Percentiles rank a stretch among this genome's conserved stretches.
phyloP scores from a whole-genome alignment of 2,797 vertebrate genomes.

The Allobates femoralis region DNA sequence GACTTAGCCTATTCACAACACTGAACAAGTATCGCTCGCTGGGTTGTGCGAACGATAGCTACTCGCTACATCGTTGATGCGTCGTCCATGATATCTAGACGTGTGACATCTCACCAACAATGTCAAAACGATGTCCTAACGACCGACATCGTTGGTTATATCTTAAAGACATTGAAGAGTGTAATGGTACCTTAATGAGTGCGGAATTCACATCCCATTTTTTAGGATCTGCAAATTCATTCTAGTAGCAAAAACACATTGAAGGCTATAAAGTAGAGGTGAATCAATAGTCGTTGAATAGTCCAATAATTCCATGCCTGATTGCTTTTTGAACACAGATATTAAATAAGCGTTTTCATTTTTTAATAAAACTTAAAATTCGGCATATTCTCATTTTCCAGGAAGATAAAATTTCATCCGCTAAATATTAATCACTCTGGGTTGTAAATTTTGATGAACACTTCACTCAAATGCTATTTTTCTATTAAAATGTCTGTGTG shows the following conservation, averaged over 20 bases:
- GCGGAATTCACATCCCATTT: too few relatives aligned
- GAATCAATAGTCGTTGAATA: not conserved
- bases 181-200: too few relatives aligned
- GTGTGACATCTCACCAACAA: too few relatives aligned
- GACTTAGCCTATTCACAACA: too few relatives aligned
- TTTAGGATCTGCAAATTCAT: not conserved
- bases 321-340: not conserved
- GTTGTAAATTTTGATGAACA: slow-evolving; percentile 22
- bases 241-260: not conserved
- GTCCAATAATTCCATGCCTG: slow-evolving; percentile 1
- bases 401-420: slow-evolving; percentile 16
- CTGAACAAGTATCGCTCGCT: too few relatives aligned
- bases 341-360: not conserved
- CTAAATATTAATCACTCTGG: slow-evolving; percentile 20
- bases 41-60: too few relatives aligned
- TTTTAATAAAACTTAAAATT: not conserved
- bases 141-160: too few relatives aligned
- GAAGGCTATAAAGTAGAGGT: not conserved
- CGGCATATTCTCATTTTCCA: not conserved
- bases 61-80: too few relatives aligned
- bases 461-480: not conserved
- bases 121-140: too few relatives aligned
- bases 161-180: too few relatives aligned
- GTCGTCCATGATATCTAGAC: too few relatives aligned
- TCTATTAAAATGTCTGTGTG: slow-evolving; percentile 13